Evolutionary conservation across 2,888 invertebrate genomes (phyloP).

Genomic region (Diadromus collaris): DNA sequence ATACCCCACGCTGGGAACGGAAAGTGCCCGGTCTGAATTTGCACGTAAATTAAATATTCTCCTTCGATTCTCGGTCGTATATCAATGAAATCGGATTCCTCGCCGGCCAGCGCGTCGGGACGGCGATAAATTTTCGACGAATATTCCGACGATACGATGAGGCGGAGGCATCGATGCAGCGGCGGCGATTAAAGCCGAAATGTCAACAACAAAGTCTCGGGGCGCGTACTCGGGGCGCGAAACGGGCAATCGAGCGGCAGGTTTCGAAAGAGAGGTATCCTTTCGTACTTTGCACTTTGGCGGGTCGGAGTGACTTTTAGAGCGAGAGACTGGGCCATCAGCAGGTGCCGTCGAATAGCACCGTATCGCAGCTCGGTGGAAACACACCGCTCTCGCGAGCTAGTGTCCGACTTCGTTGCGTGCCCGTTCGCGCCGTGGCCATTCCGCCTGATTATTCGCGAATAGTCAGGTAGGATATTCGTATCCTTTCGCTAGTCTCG

Average conservation of each 20-base stretch:
- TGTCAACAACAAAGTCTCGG: conserved; percentile 41
- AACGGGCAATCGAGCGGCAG: conserved; percentile 54
- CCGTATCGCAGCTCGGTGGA: conserved; percentile 4
- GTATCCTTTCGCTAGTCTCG: conserved; percentile 11
- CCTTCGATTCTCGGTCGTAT: conserved; percentile 13
- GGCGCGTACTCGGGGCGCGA: conserved; percentile 43
- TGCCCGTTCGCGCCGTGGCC: conserved; percentile 54
- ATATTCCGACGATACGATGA: not conserved
- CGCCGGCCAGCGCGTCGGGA: not conserved
- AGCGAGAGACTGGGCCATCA: conserved; percentile 40
- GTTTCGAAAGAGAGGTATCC: conserved; percentile 18
- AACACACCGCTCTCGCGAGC: conserved; percentile 49
- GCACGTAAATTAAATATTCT: conserved; percentile 29
- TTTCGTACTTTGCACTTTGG: conserved; percentile 42
- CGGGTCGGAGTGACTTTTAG: conserved; percentile 47
- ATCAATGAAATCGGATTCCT: conserved; percentile 45
- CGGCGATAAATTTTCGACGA: not conserved
- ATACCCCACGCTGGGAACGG: not conserved
- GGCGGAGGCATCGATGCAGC: not conserved
- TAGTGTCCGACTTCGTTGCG: conserved; percentile 65
- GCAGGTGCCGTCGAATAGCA: conserved; percentile 53
- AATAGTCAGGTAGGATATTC: conserved; percentile 50
- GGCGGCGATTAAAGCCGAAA: conserved; percentile 36
- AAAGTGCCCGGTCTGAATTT: conserved; percentile 21
- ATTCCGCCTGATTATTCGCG: conserved; percentile 63